phyloP scores from a whole-genome alignment of 1,140 invertebrate species.

The Myzus persicae region DNA sequence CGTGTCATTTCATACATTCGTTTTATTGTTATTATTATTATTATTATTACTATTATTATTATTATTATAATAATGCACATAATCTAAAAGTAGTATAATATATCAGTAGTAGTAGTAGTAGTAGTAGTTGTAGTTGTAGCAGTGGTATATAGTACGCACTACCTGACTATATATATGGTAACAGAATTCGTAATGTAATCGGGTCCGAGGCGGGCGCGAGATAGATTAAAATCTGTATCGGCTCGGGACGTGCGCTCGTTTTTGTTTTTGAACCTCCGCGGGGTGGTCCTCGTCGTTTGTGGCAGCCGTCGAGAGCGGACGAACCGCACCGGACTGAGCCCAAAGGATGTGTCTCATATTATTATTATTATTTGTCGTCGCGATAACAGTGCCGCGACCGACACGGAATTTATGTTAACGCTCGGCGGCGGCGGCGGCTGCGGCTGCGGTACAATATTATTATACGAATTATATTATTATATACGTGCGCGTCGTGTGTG shows the following conservation, averaged over 20 bases:
- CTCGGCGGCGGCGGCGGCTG: neutral
- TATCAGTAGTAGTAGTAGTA: no score
- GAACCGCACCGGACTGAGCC: neutral
- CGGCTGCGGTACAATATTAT: conserved; percentile 4
- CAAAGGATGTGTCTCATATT: neutral
- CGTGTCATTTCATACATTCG: neutral
- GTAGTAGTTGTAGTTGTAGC: neutral
- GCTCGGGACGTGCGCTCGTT: neutral
- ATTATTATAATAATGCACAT: neutral
- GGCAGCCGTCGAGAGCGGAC: neutral
- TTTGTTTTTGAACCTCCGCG: neutral
- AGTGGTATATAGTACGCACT: neutral
- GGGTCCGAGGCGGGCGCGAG: neutral
- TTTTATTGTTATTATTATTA: no score
- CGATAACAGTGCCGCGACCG: conserved; percentile 8
- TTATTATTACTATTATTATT: no score
- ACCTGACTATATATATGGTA: no score
- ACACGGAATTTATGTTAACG: conserved; percentile 15
- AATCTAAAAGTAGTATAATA: neutral
- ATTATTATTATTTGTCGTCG: neutral
- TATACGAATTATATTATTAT: neutral
- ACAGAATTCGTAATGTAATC: conserved; percentile 4
- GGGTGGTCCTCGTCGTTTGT: conserved; percentile 1
- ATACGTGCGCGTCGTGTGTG: conserved; percentile 22
- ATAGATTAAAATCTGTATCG: conserved; percentile 13